Percentiles rank a stretch among this genome's conserved stretches.
These are phyloP conservation scores for Xyrauchen texanus DNA, from an alignment of 2,113 vertebrate genomes.

Conservation along the genomic window DNA sequence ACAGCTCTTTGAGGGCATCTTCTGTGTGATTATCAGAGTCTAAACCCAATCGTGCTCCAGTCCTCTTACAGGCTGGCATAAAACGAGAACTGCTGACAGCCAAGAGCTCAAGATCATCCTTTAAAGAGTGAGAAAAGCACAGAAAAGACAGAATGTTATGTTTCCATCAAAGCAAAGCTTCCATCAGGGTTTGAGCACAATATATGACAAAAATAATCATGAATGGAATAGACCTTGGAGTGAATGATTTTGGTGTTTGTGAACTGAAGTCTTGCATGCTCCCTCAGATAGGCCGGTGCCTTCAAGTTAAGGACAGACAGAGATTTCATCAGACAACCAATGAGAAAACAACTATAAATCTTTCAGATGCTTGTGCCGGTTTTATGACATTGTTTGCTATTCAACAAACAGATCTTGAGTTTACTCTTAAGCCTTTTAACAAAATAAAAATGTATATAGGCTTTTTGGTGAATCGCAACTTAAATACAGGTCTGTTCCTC, in stretches of 20 bases:
- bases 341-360: not conserved
- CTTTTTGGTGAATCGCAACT: no score
- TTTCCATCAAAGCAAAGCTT: not conserved
- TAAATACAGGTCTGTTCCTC: no score
- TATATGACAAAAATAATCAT: not conserved
- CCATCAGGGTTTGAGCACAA: not conserved
- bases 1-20: constrained; percentile 89
- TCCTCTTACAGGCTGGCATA: constrained; percentile 72
- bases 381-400: no score
- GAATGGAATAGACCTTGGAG: constrained; percentile 9
- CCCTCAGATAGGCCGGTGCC: constrained; percentile 26
- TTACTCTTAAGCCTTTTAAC: no score
- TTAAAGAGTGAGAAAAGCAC: not conserved
- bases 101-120: constrained; percentile 91
- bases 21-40: constrained; percentile 84
- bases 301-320: not conserved
- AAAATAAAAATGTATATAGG: no score
- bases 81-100: constrained; percentile 58
- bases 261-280: constrained; percentile 29
- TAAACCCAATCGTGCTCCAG: constrained; percentile 57
- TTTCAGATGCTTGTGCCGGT: no score
- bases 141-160: not conserved
- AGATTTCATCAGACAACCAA: not conserved
- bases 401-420: no score
- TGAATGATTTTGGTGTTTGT: constrained; percentile 9